phyloP scores from a whole-genome alignment of 1,140 invertebrate genomes.

The Drosophila persimilis region DNA sequence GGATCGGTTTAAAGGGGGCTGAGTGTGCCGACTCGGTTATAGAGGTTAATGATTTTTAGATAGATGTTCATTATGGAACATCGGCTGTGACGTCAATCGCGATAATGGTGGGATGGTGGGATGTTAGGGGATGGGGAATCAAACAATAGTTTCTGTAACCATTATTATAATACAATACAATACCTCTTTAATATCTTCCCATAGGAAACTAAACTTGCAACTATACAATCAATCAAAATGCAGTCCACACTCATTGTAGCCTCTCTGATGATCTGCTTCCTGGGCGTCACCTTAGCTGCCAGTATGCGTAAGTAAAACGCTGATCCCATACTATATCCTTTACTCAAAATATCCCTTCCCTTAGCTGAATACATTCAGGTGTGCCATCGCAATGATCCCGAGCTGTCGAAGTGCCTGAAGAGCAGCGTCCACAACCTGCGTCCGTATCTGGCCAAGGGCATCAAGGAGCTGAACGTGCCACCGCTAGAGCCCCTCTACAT shows the following conservation, averaged over 20 bases:
- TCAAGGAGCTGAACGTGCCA: constrained; percentile 86
- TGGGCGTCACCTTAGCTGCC: constrained; percentile 30
- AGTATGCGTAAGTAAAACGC: constrained; percentile 59
- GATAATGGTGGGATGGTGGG: background rate
- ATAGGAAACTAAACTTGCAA: constrained; percentile 2
- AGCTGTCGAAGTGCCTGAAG: constrained; percentile 84
- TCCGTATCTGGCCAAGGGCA: constrained; percentile 83
- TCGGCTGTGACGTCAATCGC: background rate
- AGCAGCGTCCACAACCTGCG: constrained; percentile 84
- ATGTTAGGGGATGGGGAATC: background rate
- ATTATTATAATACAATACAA: background rate
- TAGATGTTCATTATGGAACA: background rate
- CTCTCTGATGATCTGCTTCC: constrained; percentile 36
- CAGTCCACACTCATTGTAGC: constrained; percentile 43
- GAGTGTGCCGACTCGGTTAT: background rate
- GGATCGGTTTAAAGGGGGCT: constrained; percentile 8
- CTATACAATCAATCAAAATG: constrained; percentile 30
- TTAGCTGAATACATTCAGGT: constrained; percentile 86
- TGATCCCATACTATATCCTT: background rate
- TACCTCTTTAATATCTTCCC: background rate
- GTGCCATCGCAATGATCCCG: constrained; percentile 85
- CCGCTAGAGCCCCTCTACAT: constrained; percentile 86
- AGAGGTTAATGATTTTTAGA: constrained; percentile 3
- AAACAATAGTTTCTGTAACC: background rate
- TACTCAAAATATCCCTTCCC: background rate